Percentiles rank a stretch among this genome's conserved stretches.
Conservation (phyloP, 2,888 invertebrate genomes). For the Antheraea yamamai region DNA sequence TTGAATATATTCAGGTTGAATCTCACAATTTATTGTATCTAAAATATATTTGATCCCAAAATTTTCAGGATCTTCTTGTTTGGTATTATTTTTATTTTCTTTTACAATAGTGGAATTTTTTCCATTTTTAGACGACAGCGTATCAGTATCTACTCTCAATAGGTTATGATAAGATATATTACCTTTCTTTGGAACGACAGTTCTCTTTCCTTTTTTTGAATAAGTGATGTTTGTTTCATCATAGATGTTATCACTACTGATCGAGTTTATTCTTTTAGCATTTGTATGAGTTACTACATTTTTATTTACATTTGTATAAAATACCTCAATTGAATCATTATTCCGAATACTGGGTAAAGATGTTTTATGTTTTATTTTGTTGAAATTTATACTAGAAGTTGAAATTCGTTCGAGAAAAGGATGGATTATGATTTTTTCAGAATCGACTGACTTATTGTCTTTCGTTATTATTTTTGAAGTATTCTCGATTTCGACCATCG, state of each 20-base stretch:
- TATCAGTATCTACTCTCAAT: constrained; percentile 48
- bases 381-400: constrained; percentile 35
- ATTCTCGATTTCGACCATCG: constrained; percentile 47
- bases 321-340: neutral
- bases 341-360: constrained; percentile 18
- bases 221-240: neutral
- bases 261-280: neutral
- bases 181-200: constrained; percentile 2
- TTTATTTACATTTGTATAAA: neutral
- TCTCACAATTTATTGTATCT: constrained; percentile 46
- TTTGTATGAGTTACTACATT: neutral
- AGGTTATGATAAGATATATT: constrained; percentile 46
- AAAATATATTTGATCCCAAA: constrained; percentile 60
- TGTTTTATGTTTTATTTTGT: constrained; percentile 10
- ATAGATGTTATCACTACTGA: neutral
- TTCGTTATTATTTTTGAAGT: constrained; percentile 37
- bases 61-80: constrained; percentile 32
- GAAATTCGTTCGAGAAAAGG: constrained; percentile 39
- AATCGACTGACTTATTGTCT: constrained; percentile 54
- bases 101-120: constrained; percentile 19
- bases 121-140: constrained; percentile 41
- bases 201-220: neutral
- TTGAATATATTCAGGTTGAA: constrained; percentile 38
- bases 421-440: constrained; percentile 41
- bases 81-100: constrained; percentile 19